phyloP scores from a whole-genome alignment of 2,888 invertebrate species.

The Phorcus lineatus region DNA sequence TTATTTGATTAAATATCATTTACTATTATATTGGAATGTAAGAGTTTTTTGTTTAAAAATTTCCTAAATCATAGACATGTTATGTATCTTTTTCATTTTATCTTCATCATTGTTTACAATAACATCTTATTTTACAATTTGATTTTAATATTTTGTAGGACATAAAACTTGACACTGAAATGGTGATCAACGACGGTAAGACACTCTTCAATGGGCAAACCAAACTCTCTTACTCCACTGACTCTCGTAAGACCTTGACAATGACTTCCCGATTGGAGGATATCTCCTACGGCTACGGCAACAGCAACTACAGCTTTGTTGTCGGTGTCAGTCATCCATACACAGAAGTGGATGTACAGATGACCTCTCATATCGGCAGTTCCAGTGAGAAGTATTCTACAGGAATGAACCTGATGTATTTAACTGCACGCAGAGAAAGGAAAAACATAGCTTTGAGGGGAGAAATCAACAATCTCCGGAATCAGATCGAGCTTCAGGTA shows the following conservation, averaged over 20 bases:
- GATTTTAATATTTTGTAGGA: constrained; percentile 36
- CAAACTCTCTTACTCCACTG: constrained; percentile 57
- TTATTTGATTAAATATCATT: too few species aligned
- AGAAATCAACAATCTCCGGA: constrained; percentile 57
- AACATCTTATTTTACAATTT: background rate
- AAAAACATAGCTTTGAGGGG: constrained; percentile 54
- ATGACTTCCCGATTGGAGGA: constrained; percentile 48
- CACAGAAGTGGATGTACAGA: constrained; percentile 58
- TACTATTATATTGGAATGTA: too few species aligned
- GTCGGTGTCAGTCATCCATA: constrained; percentile 60
- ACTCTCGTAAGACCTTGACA: constrained; percentile 55
- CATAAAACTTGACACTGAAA: constrained; percentile 49
- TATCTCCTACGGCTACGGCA: constrained; percentile 31
- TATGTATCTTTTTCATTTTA: too few species aligned
- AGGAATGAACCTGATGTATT: constrained; percentile 54
- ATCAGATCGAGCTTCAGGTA: constrained; percentile 51
- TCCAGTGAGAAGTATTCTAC: constrained; percentile 45
- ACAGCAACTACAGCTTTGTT: constrained; percentile 48
- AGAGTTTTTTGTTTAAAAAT: too few species aligned
- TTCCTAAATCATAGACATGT: background rate
- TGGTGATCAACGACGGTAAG: constrained; percentile 46
- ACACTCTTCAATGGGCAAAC: constrained; percentile 56
- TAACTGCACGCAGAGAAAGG: constrained; percentile 47
- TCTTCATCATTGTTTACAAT: background rate
- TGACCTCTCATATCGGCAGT: constrained; percentile 50